Conservation (phyloP, 1,140 invertebrate genomes). For the Sinonovacula constricta region DNA sequence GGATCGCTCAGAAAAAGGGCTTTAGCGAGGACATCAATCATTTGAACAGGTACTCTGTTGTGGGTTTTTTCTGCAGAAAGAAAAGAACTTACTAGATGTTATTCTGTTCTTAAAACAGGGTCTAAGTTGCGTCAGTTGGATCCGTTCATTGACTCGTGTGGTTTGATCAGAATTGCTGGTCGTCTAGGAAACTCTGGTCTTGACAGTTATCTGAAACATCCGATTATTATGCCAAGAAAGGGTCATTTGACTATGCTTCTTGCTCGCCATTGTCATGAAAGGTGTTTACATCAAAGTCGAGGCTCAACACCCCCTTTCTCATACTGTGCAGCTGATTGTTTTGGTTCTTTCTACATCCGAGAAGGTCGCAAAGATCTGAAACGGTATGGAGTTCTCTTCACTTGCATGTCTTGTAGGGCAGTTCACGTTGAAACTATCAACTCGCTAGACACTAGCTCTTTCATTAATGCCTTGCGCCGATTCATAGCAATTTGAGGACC, state of each 20-base stretch:
- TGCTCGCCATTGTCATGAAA: slow-evolving; percentile 26
- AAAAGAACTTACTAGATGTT: no score
- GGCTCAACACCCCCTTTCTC: slow-evolving; percentile 50
- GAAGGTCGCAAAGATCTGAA: slow-evolving; percentile 50
- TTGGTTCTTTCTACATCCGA: slow-evolving; percentile 52
- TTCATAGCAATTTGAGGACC: slow-evolving; percentile 53
- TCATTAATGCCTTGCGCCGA: slow-evolving; percentile 56
- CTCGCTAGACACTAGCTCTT: slow-evolving; percentile 51
- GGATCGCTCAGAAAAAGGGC: neutral
- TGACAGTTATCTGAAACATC: neutral
- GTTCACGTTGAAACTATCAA: slow-evolving; percentile 60
- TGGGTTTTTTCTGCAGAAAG: no score
- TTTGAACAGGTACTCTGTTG: neutral
- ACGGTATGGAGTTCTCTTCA: slow-evolving; percentile 56
- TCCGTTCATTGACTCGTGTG: neutral
- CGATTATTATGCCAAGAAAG: neutral
- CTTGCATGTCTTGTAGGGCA: slow-evolving; percentile 49
- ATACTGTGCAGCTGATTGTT: slow-evolving; percentile 55
- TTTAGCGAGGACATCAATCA: neutral
- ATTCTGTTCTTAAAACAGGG: neutral
- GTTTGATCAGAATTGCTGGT: neutral
- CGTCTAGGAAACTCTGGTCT: neutral
- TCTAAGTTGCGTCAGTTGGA: neutral
- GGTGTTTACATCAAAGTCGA: slow-evolving; percentile 42
- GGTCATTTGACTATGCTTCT: neutral